A percentile compares a stretch with the other conserved stretches of the same genome.
Evolutionary conservation across 2,888 invertebrate genomes (phyloP).

Genomic region (Pachycephus smyrnensis): DNA sequence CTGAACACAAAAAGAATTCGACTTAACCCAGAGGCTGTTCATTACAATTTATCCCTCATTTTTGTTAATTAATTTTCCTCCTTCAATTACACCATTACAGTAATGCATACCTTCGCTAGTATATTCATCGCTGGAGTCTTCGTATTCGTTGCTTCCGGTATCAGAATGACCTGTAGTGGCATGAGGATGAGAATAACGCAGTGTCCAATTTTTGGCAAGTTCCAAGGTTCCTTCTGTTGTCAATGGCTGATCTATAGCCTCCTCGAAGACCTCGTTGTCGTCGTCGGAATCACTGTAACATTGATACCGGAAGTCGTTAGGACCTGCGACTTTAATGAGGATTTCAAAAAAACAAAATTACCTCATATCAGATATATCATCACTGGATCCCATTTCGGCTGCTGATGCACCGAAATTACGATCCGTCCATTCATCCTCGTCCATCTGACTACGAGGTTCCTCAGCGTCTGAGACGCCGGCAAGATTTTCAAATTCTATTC

Average conservation of each 20-base stretch:
- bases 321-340: neutral
- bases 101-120: conserved; percentile 61
- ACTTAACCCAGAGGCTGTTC: neutral
- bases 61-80: neutral
- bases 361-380: conserved; percentile 73
- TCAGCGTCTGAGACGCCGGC: conserved; percentile 76
- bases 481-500: conserved; percentile 83
- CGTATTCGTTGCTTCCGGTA: conserved; percentile 69
- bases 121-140: conserved; percentile 67
- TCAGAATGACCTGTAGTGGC: conserved; percentile 59
- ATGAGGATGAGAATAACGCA: conserved; percentile 68
- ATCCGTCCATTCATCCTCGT: conserved; percentile 96
- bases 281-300: conserved; percentile 72
- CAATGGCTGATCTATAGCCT: conserved; percentile 75
- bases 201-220: conserved; percentile 78
- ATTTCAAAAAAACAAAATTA: conserved; percentile 33
- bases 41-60: neutral
- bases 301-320: neutral
- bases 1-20: conserved; percentile 60
- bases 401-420: conserved; percentile 89
- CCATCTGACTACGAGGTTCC: conserved; percentile 81
- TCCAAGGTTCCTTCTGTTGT: conserved; percentile 78
- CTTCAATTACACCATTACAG: conserved; percentile 25
- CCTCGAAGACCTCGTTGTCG: conserved; percentile 77
- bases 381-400: conserved; percentile 76